Conservation (phyloP, 2,113 vertebrate species). For the Phylloscopus trochiloides region DNA sequence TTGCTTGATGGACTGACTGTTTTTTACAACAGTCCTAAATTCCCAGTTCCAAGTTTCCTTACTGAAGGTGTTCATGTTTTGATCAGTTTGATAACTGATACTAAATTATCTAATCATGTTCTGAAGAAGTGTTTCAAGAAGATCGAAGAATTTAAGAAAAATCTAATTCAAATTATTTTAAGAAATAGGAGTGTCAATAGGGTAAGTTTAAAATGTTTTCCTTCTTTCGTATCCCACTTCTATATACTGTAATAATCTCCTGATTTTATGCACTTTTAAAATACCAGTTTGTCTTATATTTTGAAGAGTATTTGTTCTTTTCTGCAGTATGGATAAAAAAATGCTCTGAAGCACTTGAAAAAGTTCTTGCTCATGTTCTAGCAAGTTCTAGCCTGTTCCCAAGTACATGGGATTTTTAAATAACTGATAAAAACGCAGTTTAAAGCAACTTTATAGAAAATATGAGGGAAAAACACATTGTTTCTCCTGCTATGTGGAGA, state of each 20-base stretch:
- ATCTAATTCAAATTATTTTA: slow-evolving; percentile 78
- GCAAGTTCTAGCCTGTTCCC: not conserved
- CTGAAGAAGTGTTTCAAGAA: slow-evolving; percentile 71
- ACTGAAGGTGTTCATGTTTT: slow-evolving; percentile 73
- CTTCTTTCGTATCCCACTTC: not conserved
- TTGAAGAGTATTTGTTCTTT: not conserved
- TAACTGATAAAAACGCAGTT: not conserved
- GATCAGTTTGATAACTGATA: slow-evolving; percentile 67
- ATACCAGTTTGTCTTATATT: not conserved
- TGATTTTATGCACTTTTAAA: not conserved
- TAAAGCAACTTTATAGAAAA: not conserved
- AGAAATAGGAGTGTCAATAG: slow-evolving; percentile 61
- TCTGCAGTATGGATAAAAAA: not conserved
- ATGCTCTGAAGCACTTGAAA: not conserved
- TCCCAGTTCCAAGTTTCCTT: slow-evolving; percentile 64
- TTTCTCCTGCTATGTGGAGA: not conserved
- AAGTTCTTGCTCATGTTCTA: not conserved
- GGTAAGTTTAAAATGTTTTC: slow-evolving; percentile 77
- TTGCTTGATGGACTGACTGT: slow-evolving; percentile 78
- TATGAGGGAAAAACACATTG: not conserved
- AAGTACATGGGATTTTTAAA: not conserved
- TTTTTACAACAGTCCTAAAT: slow-evolving; percentile 70
- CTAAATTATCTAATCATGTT: slow-evolving; percentile 63
- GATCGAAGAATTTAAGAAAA: slow-evolving; percentile 79
- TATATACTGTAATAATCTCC: not conserved